Percentiles rank a stretch among this genome's conserved stretches.
phyloP scores from a whole-genome alignment of 2,113 vertebrate genomes.

The Apaloderma vittatum region DNA sequence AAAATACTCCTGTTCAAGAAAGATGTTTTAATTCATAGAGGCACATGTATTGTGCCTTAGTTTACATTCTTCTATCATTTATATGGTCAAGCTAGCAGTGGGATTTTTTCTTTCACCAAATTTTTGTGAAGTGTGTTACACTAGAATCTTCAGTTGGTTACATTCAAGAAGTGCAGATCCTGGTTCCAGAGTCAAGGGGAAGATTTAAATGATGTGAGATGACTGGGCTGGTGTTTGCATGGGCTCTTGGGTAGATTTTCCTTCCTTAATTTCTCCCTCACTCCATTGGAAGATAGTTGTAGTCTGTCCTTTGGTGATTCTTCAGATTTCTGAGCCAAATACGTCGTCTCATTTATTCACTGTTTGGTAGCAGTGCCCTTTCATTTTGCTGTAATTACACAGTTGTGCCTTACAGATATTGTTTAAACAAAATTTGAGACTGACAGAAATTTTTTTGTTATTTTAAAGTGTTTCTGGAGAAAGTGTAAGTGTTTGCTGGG shows the following conservation, averaged over 20 bases:
- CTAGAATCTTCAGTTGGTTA: background rate
- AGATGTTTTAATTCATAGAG: background rate
- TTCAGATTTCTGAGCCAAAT: background rate
- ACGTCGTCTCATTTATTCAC: background rate
- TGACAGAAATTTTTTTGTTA: background rate
- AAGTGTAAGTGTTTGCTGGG: background rate
- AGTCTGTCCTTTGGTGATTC: background rate
- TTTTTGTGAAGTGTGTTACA: background rate
- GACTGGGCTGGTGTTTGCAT: background rate
- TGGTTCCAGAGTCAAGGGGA: rapidly evolving
- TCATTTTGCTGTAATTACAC: background rate
- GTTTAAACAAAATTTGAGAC: background rate
- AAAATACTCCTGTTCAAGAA: background rate
- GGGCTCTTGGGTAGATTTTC: background rate
- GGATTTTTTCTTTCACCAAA: background rate
- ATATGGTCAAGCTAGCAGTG: background rate
- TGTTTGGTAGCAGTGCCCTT: background rate
- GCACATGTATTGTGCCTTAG: background rate
- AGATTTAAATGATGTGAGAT: background rate
- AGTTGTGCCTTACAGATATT: background rate
- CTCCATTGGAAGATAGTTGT: background rate
- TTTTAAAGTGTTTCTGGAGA: background rate
- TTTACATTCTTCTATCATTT: background rate
- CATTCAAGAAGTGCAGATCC: background rate
- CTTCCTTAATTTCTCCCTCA: background rate